Evolutionary conservation across 2,888 invertebrate genomes (phyloP), one percentile per base, ranked within the genome.

Genomic region (Caenorhabditis parvicauda): DNA sequence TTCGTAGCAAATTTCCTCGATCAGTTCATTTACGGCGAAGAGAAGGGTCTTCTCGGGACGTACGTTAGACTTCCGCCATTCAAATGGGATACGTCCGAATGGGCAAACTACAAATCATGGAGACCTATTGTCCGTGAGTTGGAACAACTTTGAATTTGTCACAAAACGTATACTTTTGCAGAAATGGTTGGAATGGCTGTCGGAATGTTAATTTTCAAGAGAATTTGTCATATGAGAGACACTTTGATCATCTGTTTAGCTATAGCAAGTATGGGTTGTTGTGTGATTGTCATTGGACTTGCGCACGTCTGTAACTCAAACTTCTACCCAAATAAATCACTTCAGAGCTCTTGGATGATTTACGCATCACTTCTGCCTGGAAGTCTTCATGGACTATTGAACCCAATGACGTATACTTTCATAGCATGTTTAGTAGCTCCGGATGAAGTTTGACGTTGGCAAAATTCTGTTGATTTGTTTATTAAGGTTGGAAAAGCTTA

Each of bases 1-100:
- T 73, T 77, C 54, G 46, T 64, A 0, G 74, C 75, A 27, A 74
- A 72, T 52, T 77, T 77, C 47, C 45, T 77, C 27, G 75, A 77
- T 59, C 76, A 72, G 46, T 68, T 77, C 44, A 74, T 75, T 9
- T 77, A 74, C 57, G 75, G 77, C 39, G 77, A 77, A 54, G 77
- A 77, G 47, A 77, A 77, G 59, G 65, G 67, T 32, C 44, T 75
- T 2, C 61, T 76, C 25, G 77, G 77, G 5, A 77, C 73, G 3
- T 77, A 77, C 43, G 75, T 76, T 2, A 47, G 65, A 41, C 57
- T 77, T 22, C 54, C 72, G 0, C 77, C 77, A 0, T 77, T 77
- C 59, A 61, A 73, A 25, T 77, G 77, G 77, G 63, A 61, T 35
- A 68, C 77, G 0, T 35, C 38, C n/a, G 60, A 68, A 19, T 77